A percentile compares a stretch with the other conserved stretches of the same genome.
Evolutionary conservation across 2,113 vertebrate species (phyloP).

Genomic region (Macrotis lagotis): DNA sequence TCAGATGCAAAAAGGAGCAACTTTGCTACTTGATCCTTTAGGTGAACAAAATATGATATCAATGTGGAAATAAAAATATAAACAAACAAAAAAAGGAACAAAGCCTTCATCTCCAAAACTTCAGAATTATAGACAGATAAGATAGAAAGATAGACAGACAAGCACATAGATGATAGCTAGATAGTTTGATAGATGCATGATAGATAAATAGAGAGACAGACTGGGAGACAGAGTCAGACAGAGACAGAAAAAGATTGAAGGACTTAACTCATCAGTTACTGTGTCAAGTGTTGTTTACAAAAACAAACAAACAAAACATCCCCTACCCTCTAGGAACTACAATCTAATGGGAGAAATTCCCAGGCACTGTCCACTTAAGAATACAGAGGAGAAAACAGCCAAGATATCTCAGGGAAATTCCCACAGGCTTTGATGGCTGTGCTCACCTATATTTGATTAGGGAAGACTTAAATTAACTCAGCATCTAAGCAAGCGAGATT

Average conservation of each 20-base stretch:
- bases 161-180: too few relatives aligned
- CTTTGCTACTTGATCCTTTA: slow-evolving; percentile 95
- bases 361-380: neutral
- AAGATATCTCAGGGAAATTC: neutral
- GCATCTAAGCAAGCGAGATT: neutral
- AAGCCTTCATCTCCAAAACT: neutral
- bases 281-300: neutral
- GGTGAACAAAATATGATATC: slow-evolving; percentile 94
- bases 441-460: neutral
- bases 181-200: too few relatives aligned
- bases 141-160: too few relatives aligned
- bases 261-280: neutral
- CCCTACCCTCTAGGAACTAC: neutral
- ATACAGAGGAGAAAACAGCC: neutral
- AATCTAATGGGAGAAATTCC: neutral
- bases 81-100: slow-evolving; percentile 79
- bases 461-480: neutral
- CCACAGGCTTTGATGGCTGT: neutral
- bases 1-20: slow-evolving; percentile 90
- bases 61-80: slow-evolving; percentile 93
- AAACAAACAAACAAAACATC: neutral
- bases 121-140: neutral
- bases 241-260: neutral
- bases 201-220: too few relatives aligned
- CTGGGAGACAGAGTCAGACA: neutral